phyloP scores from a whole-genome alignment of 2,888 invertebrate genomes.

The Spilarctia lutea region DNA sequence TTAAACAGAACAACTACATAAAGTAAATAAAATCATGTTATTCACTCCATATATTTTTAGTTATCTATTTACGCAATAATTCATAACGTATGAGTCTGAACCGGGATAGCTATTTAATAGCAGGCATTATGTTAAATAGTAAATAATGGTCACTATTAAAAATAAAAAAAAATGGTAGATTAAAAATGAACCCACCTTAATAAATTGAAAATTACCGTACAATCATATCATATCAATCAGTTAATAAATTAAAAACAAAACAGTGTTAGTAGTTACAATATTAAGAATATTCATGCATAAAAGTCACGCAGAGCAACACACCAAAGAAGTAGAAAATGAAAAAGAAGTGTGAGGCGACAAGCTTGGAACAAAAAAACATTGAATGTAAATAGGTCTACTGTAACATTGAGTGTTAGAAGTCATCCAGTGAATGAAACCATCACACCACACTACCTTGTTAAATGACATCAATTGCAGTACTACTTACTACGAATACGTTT shows the following conservation, averaged over 20 bases:
- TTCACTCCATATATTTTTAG: slow-evolving; percentile 5
- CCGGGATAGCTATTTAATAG: slow-evolving; percentile 15
- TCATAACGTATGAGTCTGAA: slow-evolving; percentile 6
- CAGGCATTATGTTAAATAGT: slow-evolving; percentile 31
- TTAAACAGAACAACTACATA: slow-evolving; percentile 7
- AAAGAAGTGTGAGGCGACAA: slow-evolving; percentile 68
- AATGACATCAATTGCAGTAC: slow-evolving; percentile 73
- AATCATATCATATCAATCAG: slow-evolving; percentile 25
- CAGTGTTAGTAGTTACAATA: slow-evolving; percentile 61
- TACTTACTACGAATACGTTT: slow-evolving; percentile 75
- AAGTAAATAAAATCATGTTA: slow-evolving; percentile 1
- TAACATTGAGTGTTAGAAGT: slow-evolving; percentile 49
- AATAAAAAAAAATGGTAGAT: slow-evolving; percentile 24
- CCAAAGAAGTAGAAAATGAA: slow-evolving; percentile 67
- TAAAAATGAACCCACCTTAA: slow-evolving; percentile 30
- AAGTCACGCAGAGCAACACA: slow-evolving; percentile 78
- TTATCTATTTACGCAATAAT: slow-evolving; percentile 15
- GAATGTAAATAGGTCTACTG: slow-evolving; percentile 45
- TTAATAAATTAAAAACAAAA: slow-evolving; percentile 46
- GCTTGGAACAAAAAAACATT: slow-evolving; percentile 64
- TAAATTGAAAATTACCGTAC: slow-evolving; percentile 28
- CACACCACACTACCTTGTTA: slow-evolving; percentile 81
- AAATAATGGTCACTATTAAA: background rate
- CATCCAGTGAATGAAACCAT: slow-evolving; percentile 72
- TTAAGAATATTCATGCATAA: slow-evolving; percentile 59